Evolutionary conservation across 2,888 invertebrate species (phyloP), one percentile per base, ranked within the genome.

Genomic region (Phragmatobia fuliginosa): DNA sequence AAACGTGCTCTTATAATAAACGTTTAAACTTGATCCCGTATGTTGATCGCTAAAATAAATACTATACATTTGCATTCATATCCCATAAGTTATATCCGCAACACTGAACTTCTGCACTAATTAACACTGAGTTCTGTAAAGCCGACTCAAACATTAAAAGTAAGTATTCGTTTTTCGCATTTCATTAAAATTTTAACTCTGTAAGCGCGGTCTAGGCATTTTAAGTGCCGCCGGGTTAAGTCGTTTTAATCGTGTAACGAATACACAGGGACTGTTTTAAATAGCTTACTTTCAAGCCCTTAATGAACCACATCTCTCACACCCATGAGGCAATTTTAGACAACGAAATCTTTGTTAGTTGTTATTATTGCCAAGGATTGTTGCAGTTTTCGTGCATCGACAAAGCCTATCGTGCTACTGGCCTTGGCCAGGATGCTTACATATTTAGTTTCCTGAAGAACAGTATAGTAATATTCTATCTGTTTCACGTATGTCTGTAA

Each of bases 111-210:
- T 75, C 56, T 68, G 62, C 69, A 80, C 82, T 80, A 89, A 86
- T 87, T 82, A 83, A 83, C 80, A 81, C 73, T 67, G 75, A 81
- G 78, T 75, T 71, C 78, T 69, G 76, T 56, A 84, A 87, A 88
- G 82, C 82, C 83, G 75, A 82, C 82, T 82, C 77, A 75, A 80
- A 85, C 87, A 85, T 87, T 87, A 84, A 88, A 97, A 91, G 84
- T 80, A 97, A 91, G 84, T 80, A 77, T 81, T 77, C 77, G 73
- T 81, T 88, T 88, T 89, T 88, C 85, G 87, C 88, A 87, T 90
- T 90, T 86, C 90, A 91, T 90, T 90, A 90, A 91, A 91, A 89
- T 88, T 87, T 88, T 80, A 88, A 88, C 86, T 87, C 87, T 68
- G 83, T 86, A 87, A 89, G 88, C 85, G 85, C 86, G 88, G 89